phyloP scores from a whole-genome alignment of 2,113 vertebrate species.

The Lates calcarifer region DNA sequence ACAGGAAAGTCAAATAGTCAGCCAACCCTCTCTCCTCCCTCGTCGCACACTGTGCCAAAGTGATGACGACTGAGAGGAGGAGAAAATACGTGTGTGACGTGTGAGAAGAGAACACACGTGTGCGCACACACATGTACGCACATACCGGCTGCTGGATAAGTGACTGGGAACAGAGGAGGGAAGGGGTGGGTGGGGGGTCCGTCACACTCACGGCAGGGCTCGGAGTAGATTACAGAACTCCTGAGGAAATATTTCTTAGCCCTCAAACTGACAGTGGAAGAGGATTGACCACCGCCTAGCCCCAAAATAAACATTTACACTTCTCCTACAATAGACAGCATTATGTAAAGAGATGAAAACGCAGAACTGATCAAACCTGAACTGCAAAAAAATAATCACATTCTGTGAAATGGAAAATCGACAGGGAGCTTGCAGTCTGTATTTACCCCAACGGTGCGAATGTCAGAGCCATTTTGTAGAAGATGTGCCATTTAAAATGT shows the following conservation, averaged over 20 bases:
- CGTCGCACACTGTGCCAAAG: slow-evolving; percentile 13
- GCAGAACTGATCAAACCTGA: slow-evolving; percentile 18
- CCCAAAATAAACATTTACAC: slow-evolving; percentile 68
- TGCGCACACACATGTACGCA: slow-evolving; percentile 11
- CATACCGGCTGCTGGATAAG: slow-evolving; percentile 35
- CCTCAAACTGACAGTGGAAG: slow-evolving; percentile 59
- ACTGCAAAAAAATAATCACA: background rate
- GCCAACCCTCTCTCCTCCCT: slow-evolving; percentile 24
- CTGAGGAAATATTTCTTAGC: slow-evolving; percentile 63
- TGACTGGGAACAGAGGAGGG: slow-evolving; percentile 19
- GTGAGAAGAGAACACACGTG: slow-evolving; percentile 10
- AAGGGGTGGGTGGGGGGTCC: slow-evolving; percentile 24
- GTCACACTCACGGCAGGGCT: slow-evolving; percentile 61
- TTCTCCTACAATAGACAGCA: slow-evolving; percentile 16
- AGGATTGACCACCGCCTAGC: slow-evolving; percentile 65
- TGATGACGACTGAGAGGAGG: background rate
- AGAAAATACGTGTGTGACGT: slow-evolving; percentile 9
- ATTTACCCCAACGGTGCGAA: slow-evolving; percentile 50
- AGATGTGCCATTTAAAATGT: slow-evolving; percentile 52
- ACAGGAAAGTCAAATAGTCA: slow-evolving; percentile 66
- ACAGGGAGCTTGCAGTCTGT: slow-evolving; percentile 38
- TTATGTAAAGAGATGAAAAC: slow-evolving; percentile 41
- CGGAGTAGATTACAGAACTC: slow-evolving; percentile 76
- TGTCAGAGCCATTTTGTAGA: slow-evolving; percentile 53
- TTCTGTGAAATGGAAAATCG: slow-evolving; percentile 55